A percentile compares a stretch with the other conserved stretches of the same genome.
These are phyloP conservation scores for Malurus alboscapulatus DNA, from an alignment of 2,113 vertebrate genomes.

Conservation along the genomic window DNA sequence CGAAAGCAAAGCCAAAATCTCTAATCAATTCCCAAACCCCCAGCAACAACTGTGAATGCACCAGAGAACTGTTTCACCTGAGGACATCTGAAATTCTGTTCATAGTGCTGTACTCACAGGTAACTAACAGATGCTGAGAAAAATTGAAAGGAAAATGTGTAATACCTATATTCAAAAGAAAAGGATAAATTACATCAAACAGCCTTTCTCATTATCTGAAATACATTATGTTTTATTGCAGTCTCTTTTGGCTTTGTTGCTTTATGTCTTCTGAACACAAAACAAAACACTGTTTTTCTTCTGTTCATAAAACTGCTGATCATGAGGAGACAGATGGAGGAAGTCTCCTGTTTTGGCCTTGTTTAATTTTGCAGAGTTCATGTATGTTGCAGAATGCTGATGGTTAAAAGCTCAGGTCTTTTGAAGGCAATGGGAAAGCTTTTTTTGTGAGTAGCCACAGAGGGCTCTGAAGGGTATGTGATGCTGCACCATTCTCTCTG, in stretches of 20 bases:
- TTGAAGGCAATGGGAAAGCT: background rate
- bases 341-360: background rate
- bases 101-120: too few relatives aligned
- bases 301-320: background rate
- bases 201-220: background rate
- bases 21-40: background rate
- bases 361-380: background rate
- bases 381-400: background rate
- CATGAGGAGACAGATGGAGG: background rate
- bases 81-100: background rate
- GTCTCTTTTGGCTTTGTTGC: background rate
- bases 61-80: background rate
- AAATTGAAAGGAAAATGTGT: background rate
- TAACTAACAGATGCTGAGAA: background rate
- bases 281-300: background rate
- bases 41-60: background rate
- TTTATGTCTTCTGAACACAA: background rate
- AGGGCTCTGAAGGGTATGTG: background rate
- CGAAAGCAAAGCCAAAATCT: accelerated
- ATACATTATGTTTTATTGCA: background rate
- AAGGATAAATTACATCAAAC: background rate
- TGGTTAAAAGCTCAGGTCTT: background rate
- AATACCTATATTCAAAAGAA: background rate
- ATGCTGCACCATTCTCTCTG: background rate
- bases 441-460: background rate